Evolutionary conservation across 2,888 invertebrate species (phyloP).

Genomic region (Gasteruption jaculator): DNA sequence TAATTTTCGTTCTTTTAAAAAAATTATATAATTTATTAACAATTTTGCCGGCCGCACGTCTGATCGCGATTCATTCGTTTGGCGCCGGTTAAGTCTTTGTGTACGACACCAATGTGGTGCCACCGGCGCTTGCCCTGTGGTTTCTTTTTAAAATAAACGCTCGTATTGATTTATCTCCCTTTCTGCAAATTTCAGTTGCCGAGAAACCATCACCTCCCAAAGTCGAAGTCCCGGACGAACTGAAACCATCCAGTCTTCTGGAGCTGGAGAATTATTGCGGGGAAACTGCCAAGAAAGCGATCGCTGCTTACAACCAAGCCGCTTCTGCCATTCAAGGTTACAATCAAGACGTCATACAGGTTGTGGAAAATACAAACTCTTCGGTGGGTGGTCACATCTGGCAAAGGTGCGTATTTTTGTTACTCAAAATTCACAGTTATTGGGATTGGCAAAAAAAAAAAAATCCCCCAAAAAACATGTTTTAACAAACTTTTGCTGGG

Average conservation of each 20-base stretch:
- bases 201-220: conserved; percentile 34
- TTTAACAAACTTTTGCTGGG: too few species aligned
- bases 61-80: too few species aligned
- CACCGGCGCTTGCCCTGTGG: too few species aligned
- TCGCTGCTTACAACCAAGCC: conserved; percentile 66
- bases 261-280: conserved; percentile 59
- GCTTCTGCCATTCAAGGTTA: conserved; percentile 58
- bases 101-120: too few species aligned
- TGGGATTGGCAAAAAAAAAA: conserved; percentile 18
- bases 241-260: conserved; percentile 49
- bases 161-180: conserved; percentile 3
- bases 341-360: conserved; percentile 43
- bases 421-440: too few species aligned
- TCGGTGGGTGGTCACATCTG: conserved; percentile 31
- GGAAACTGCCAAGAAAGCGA: conserved; percentile 59
- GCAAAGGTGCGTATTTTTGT: conserved; percentile 34
- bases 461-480: background rate
- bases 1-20: too few species aligned
- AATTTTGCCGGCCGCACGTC: too few species aligned
- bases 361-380: conserved; percentile 33
- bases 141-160: conserved; percentile 4
- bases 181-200: conserved; percentile 29
- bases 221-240: conserved; percentile 29
- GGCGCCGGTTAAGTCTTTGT: too few species aligned
- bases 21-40: too few species aligned